A percentile compares a stretch with the other conserved stretches of the same genome.
Conservation (phyloP, 2,113 vertebrate genomes). For the Gracilinanus agilis region DNA sequence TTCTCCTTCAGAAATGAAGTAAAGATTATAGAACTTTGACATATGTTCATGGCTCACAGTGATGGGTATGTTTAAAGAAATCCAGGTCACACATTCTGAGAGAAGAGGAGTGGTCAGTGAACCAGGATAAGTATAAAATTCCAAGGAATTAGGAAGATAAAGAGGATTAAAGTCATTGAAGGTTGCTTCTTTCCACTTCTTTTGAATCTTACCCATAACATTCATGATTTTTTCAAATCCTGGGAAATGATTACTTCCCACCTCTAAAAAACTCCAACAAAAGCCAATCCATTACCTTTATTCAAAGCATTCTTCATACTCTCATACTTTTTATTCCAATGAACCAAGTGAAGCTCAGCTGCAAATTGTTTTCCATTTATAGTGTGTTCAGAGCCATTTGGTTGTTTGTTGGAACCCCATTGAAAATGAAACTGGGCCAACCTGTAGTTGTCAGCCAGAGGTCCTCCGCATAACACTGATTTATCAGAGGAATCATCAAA, state of each 20-base stretch:
- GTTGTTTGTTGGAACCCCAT: slow-evolving; percentile 91
- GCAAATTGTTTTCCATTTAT: slow-evolving; percentile 89
- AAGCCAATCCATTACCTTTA: slow-evolving; percentile 92
- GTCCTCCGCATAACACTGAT: slow-evolving; percentile 92
- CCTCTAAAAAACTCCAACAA: slow-evolving; percentile 91
- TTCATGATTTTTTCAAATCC: too few species aligned
- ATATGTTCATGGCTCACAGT: too few species aligned
- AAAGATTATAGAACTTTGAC: slow-evolving; percentile 90
- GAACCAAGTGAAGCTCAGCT: slow-evolving; percentile 97
- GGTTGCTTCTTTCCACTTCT: too few species aligned
- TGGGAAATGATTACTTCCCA: too few species aligned
- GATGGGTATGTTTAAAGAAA: too few species aligned
- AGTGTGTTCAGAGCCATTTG: slow-evolving; percentile 94
- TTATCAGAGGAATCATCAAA: too few species aligned
- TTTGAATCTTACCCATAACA: too few species aligned
- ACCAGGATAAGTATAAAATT: too few species aligned
- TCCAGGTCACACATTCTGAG: too few species aligned
- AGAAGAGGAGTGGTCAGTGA: too few species aligned
- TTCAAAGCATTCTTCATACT: slow-evolving; percentile 90
- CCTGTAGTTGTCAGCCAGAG: slow-evolving; percentile 89
- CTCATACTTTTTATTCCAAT: slow-evolving; percentile 95
- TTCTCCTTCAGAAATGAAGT: slow-evolving; percentile 89
- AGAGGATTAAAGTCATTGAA: too few species aligned
- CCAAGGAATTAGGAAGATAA: too few species aligned
- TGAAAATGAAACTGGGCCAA: slow-evolving; percentile 97